Evolutionary conservation across 2,797 vertebrate species (phyloP), one percentile per base, ranked within the genome.

Genomic region (Petrocephalus sullivani): DNA sequence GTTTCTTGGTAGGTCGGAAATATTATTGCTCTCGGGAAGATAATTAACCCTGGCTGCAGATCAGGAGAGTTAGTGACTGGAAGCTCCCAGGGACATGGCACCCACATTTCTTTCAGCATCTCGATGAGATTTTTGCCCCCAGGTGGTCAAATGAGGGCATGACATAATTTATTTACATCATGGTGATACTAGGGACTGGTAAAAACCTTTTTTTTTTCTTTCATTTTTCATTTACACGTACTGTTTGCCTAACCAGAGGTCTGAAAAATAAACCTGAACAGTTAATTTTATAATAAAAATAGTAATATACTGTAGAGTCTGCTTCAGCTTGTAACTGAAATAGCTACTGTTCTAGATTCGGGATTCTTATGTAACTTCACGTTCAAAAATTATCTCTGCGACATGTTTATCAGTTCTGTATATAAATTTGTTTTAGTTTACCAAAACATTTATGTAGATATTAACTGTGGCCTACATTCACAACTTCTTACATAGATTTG

Each of bases 21-120:
- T 84, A 84, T 51, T 58, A 56, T 56, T 85, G 23, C 21, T 85
- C 16, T 54, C n/a, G 81, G 28, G 85, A 86, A 86, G 33, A 60
- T 60, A 86, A 86, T 86, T 86, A 60, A 86, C 85, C 85, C 33
- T 86, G 54, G 85, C 7, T 85, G 83, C 83, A 85, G 83, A 85
- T 85, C 83, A 85, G 54, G 51, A 57, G 83, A 85, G 83, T 16
- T 7, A 28, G 3, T 14, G 14, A 85, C 83, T 85, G 54, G 51
- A 58, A 85, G 83, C 14, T 28, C 19, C 14, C 14, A 86, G 12
- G 56, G 54, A 2, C 56, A 12, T 7, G 5, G 56, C 7, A 58
- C 85, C 56, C 56, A 60, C 37, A 60, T 56, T 57, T 86, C 33
- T 86, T 12, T 60, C 37, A 28, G 28, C 56, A 7, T 41, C 19